Conservation (phyloP, 2,797 vertebrate genomes). For the Mus minutoides region DNA sequence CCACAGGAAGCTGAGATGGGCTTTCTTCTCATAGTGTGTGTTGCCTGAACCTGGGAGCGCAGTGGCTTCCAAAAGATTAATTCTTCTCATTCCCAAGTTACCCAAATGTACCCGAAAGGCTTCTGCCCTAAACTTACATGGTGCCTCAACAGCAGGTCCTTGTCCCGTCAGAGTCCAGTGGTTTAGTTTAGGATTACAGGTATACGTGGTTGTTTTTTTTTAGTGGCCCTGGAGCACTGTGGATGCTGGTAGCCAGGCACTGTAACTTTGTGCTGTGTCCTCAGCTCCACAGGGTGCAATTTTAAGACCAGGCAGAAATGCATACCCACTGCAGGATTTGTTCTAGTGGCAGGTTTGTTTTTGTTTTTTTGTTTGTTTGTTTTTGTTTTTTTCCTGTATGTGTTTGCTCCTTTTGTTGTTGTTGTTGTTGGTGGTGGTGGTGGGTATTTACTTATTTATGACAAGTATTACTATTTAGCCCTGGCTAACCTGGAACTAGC, state of each 20-base stretch:
- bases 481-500: background rate
- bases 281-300: no score
- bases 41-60: background rate
- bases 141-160: background rate
- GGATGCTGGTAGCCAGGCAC: background rate
- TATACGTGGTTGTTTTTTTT: background rate
- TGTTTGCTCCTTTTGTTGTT: background rate
- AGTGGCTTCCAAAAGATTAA: background rate
- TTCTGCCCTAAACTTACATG: background rate
- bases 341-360: background rate
- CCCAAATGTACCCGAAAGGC: background rate
- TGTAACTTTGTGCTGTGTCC: background rate
- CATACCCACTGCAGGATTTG: background rate
- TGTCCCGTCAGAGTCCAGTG: background rate
- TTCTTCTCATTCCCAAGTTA: background rate
- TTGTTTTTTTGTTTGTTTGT: no score
- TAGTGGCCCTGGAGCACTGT: background rate
- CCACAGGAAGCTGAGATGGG: background rate
- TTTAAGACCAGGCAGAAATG: background rate
- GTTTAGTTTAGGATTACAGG: background rate
- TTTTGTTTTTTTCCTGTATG: background rate
- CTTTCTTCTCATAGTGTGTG: background rate
- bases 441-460: background rate
- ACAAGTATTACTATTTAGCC: background rate
- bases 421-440: no score